phyloP scores from a whole-genome alignment of 2,797 vertebrate species.

The Anguilla marmorata region DNA sequence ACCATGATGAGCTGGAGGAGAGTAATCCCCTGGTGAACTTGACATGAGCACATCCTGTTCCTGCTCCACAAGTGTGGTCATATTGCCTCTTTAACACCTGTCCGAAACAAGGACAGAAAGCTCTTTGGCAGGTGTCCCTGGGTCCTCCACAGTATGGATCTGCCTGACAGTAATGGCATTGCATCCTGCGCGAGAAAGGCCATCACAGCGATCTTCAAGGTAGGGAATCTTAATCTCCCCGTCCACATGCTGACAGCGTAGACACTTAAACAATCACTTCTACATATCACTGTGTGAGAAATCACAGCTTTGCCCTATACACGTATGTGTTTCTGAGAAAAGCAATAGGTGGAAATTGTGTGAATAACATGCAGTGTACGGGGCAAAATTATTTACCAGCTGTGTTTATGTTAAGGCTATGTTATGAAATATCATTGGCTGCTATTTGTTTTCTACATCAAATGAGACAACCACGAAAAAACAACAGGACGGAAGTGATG shows the following conservation, averaged over 20 bases:
- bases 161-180: not conserved
- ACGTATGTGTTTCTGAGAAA: not conserved
- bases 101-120: not conserved
- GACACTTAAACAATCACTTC: not conserved
- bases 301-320: not conserved
- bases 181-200: not conserved
- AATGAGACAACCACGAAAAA: not conserved
- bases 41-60: not conserved
- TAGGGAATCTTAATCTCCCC: not conserved
- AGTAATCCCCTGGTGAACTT: not conserved
- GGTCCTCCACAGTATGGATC: not conserved
- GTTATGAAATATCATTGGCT: not conserved
- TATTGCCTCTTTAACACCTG: not conserved
- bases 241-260: not conserved
- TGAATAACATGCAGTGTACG: not conserved
- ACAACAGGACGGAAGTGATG: not conserved
- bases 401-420: not conserved
- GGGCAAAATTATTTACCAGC: not conserved
- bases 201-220: not conserved
- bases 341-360: not conserved
- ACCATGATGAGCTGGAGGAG: not conserved
- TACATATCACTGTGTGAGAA: slow-evolving; percentile 10
- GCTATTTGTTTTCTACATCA: not conserved
- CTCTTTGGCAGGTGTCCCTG: not conserved
- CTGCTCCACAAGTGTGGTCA: not conserved